Evolutionary conservation across 2,888 invertebrate genomes (phyloP), one percentile per base, ranked within the genome.

Genomic region (Merodon equestris): DNA sequence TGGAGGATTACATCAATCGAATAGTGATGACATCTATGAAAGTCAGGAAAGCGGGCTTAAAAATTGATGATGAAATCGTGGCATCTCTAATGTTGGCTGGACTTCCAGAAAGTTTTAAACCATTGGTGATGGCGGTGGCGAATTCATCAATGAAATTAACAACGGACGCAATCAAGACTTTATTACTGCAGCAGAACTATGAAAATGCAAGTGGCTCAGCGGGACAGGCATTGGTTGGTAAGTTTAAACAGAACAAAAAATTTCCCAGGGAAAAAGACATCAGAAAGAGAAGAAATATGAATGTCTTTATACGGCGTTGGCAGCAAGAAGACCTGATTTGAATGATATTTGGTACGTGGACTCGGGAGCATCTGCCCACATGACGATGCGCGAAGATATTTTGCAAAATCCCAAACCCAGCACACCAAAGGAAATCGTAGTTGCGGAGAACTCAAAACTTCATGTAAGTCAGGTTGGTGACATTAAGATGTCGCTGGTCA

Each of bases 1-100:
- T 83, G 61, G 64, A 82, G 19, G 82, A 82, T 9, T 83, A 82
- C 38, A 44, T 83, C 0, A 83, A 75, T 36, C 44, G 66, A 42
- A 74, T 84, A 68, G 40, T 83, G 1, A 70, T 74, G 61, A 77
- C 67, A 3, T n/a, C n/a, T n/a, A n/a, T n/a, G n/a, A n/a, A n/a
- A n/a, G n/a, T n/a, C n/a, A n/a, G n/a, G n/a, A n/a, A n/a, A n/a
- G n/a, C n/a, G n/a, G n/a, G n/a, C n/a, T n/a, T n/a, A n/a, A n/a
- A n/a, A n/a, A n/a, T n/a, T n/a, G n/a, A n/a, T n/a, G n/a, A n/a
- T n/a, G n/a, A n/a, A n/a, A n/a, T n/a, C n/a, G n/a, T n/a, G n/a
- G n/a, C n/a, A n/a, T 58, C 57, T 1, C 40, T 67, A 18, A 58
- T 53, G 63, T 10, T 40, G 53, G 53, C 53, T 53, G 53, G 53